phyloP scores from a whole-genome alignment of 2,797 vertebrate genomes.

The Microctenopoma lineatum region DNA sequence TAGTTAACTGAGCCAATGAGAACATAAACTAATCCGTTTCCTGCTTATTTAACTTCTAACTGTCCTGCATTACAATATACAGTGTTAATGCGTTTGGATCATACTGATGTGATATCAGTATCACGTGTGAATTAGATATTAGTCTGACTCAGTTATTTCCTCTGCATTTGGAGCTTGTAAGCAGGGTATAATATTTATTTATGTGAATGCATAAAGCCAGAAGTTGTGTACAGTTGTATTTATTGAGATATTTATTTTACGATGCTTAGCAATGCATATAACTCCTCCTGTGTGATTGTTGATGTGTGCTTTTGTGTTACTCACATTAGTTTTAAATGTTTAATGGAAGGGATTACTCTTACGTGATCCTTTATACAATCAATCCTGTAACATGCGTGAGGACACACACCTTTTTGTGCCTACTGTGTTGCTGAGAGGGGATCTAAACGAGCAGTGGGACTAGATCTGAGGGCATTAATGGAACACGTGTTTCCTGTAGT shows the following conservation, averaged over 20 bases:
- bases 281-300: slow-evolving; percentile 39
- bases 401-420: slow-evolving; percentile 75
- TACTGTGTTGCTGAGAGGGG: slow-evolving; percentile 63
- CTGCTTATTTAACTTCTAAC: slow-evolving; percentile 26
- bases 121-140: slow-evolving; percentile 24
- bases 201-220: slow-evolving; percentile 49
- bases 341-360: slow-evolving; percentile 45
- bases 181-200: slow-evolving; percentile 56
- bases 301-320: slow-evolving; percentile 40
- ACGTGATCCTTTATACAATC: slow-evolving; percentile 73
- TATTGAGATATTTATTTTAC: slow-evolving; percentile 78
- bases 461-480: slow-evolving; percentile 3
- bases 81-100: slow-evolving; percentile 60
- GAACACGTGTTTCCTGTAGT: slow-evolving; percentile 11
- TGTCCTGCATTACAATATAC: slow-evolving; percentile 33
- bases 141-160: slow-evolving; percentile 43
- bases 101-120: slow-evolving; percentile 48
- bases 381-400: slow-evolving; percentile 69
- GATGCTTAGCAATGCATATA: slow-evolving; percentile 46
- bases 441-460: slow-evolving; percentile 3
- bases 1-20: slow-evolving; percentile 27
- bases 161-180: slow-evolving; percentile 47
- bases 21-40: slow-evolving; percentile 43
- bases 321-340: slow-evolving; percentile 39
- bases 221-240: slow-evolving; percentile 75